Conservation (phyloP, 1,140 invertebrate species). For the Drosophila nigrodunni region DNA sequence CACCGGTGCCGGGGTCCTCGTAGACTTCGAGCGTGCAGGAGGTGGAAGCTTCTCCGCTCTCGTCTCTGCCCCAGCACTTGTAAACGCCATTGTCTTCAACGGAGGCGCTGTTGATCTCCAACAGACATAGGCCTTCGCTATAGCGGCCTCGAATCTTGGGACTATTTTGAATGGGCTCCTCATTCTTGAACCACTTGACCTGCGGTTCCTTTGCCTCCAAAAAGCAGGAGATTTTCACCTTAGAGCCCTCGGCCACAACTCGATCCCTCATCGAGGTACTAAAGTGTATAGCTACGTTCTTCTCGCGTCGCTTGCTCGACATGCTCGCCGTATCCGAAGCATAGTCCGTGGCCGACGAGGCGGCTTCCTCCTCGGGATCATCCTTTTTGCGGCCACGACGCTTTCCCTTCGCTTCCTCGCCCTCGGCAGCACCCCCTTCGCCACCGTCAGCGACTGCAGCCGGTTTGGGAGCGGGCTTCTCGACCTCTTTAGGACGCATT, state of each 20-base stretch:
- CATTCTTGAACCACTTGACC: conserved; percentile 92
- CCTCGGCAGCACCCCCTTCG: conserved; percentile 49
- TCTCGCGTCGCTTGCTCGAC: conserved; percentile 77
- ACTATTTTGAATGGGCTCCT: conserved; percentile 75
- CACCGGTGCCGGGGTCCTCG: conserved; percentile 73
- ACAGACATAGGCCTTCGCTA: conserved; percentile 87
- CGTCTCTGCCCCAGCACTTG: conserved; percentile 88
- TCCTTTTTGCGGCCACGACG: conserved; percentile 62
- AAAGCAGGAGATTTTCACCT: conserved; percentile 93
- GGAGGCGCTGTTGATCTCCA: conserved; percentile 87
- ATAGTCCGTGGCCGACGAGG: conserved; percentile 67
- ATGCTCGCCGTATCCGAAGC: conserved; percentile 73
- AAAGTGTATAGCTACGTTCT: conserved; percentile 81
- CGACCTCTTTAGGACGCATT: conserved; percentile 68
- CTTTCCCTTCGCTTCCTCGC: conserved; percentile 62
- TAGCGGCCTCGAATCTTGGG: conserved; percentile 86
- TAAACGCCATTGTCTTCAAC: conserved; percentile 87
- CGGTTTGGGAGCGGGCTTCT: conserved; percentile 54
- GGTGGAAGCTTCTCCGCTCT: conserved; percentile 76
- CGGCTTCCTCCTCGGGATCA: conserved; percentile 57
- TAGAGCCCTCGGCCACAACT: conserved; percentile 90
- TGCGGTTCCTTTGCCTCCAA: conserved; percentile 91
- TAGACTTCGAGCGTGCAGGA: conserved; percentile 77
- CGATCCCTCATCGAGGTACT: conserved; percentile 88
- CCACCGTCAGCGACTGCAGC: conserved; percentile 16